Evolutionary conservation across 2,113 vertebrate genomes (phyloP).

Genomic region (Eptatretus burgeri): DNA sequence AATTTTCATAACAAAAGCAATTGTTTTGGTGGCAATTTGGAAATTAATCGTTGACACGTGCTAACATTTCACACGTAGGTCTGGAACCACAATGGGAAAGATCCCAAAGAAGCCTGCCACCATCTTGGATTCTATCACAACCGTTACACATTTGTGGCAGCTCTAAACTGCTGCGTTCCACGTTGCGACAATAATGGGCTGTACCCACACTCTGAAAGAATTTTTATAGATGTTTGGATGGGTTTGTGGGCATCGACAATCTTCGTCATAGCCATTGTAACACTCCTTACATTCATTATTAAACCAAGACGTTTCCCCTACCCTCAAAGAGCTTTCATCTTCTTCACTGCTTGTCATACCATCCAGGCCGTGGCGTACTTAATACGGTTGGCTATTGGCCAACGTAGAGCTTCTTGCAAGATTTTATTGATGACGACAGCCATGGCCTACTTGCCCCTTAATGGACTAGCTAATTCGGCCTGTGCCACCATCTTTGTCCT

Average conservation of each 20-base stretch:
- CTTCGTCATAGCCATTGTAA: slow-evolving; percentile 79
- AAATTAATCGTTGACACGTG: no score
- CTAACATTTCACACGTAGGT: no score
- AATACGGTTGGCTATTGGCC: slow-evolving; percentile 65
- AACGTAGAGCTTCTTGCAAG: slow-evolving; percentile 89
- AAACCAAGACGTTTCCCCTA: slow-evolving; percentile 89
- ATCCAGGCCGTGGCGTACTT: slow-evolving; percentile 96
- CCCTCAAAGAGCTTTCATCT: slow-evolving; percentile 83
- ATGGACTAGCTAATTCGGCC: slow-evolving; percentile 92
- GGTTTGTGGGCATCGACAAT: slow-evolving; percentile 75
- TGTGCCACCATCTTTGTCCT: slow-evolving; percentile 95
- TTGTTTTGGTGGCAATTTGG: no score
- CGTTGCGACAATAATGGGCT: slow-evolving; percentile 73
- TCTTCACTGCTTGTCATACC: slow-evolving; percentile 95
- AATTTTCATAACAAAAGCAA: no score
- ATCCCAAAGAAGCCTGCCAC: no score
- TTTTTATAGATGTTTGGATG: slow-evolving; percentile 94
- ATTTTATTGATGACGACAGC: neutral
- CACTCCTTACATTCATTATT: slow-evolving; percentile 70
- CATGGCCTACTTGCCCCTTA: slow-evolving; percentile 23
- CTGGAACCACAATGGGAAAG: no score
- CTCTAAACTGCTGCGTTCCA: slow-evolving; percentile 46
- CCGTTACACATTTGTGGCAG: slow-evolving; percentile 74
- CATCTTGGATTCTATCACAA: slow-evolving; percentile 14
- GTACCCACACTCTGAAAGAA: slow-evolving; percentile 52